phyloP scores from a whole-genome alignment of 2,797 vertebrate species.

The Pangasius larnaudii region DNA sequence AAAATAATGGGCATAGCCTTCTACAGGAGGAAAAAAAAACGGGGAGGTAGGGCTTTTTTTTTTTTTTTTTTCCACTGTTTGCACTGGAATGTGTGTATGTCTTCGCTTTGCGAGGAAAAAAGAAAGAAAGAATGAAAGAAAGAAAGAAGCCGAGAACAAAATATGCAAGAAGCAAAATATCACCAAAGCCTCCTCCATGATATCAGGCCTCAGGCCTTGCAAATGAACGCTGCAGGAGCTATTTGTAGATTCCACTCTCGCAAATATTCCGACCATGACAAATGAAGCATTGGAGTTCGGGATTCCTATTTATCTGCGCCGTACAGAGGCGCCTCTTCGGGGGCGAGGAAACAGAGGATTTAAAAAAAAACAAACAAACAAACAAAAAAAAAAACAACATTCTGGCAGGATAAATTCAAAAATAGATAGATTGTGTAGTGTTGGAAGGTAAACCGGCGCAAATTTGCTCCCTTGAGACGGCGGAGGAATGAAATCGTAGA shows the following conservation, averaged over 20 bases:
- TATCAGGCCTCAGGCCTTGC: constrained; percentile 78
- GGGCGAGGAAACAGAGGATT: constrained; percentile 83
- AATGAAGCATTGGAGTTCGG: constrained; percentile 85
- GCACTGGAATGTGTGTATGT: constrained; percentile 75
- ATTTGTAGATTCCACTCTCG: constrained; percentile 85
- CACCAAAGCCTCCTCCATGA: constrained; percentile 86
- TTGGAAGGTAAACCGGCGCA: constrained; percentile 67
- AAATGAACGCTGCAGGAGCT: constrained; percentile 80
- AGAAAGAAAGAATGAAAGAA: constrained; percentile 46
- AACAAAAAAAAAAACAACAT: constrained; percentile 55
- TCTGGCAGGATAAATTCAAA: constrained; percentile 76
- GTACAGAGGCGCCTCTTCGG: constrained; percentile 81
- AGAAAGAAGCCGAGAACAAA: constrained; percentile 77
- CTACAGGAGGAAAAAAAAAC: constrained; percentile 70
- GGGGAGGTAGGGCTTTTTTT: not conserved
- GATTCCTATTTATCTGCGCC: constrained; percentile 83
- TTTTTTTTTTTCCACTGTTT: constrained; percentile 65
- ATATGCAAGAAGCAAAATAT: constrained; percentile 84
- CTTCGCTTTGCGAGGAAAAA: constrained; percentile 64
- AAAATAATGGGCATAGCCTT: constrained; percentile 82
- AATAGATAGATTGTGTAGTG: constrained; percentile 72
- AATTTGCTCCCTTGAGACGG: constrained; percentile 71
- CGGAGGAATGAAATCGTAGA: constrained; percentile 56
- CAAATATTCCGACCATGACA: constrained; percentile 83
- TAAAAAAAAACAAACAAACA: constrained; percentile 67